Evolutionary conservation across 2,797 vertebrate species (phyloP), one percentile per base, ranked within the genome.

Genomic region (Lerista edwardsae): DNA sequence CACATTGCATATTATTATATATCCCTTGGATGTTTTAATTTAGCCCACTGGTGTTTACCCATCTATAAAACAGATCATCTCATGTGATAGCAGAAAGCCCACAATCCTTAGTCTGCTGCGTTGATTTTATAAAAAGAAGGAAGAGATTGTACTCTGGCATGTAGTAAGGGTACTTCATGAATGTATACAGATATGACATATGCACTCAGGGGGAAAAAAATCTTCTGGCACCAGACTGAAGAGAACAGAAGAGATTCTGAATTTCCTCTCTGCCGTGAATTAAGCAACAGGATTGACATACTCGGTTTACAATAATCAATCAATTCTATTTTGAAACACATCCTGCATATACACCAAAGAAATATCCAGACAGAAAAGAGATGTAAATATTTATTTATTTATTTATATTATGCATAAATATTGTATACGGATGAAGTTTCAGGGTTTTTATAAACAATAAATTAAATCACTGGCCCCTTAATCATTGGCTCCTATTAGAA

Each of bases 71-170:
- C 17, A 57, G 44, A 29, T 27, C 67, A 19, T 69, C 6, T 72
- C 57, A 59, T 41, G 27, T 19, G 59, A 64, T 8, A 64, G 80
- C 44, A 82, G 61, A 73, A 10, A 81, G 36, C 23, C 51, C 67
- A 78, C 41, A 39, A 75, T 75, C 85, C 74, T 91, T 88, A 23
- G 83, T 83, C 84, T 86, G 89, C 81, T 84, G 74, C 84, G 82
- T 78, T 0, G 0, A 39, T 71, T 86, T 85, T 84, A 67, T 86
- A 87, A 90, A 82, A 5, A 82, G 6, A 41, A 44, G 81, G 84
- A 87, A 21, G 61, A 88, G 4, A 59, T 78, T 36, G 57, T 67
- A 84, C 65, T 86, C 82, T 41, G 81, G 90, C 82, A n/a, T 69
- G 41, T 39, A 82, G 79, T 69, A 74, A 3, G 1, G 4, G 62